These are phyloP conservation scores for Lemur catta DNA, from an alignment of 2,797 vertebrate species.

Conservation along the genomic window DNA sequence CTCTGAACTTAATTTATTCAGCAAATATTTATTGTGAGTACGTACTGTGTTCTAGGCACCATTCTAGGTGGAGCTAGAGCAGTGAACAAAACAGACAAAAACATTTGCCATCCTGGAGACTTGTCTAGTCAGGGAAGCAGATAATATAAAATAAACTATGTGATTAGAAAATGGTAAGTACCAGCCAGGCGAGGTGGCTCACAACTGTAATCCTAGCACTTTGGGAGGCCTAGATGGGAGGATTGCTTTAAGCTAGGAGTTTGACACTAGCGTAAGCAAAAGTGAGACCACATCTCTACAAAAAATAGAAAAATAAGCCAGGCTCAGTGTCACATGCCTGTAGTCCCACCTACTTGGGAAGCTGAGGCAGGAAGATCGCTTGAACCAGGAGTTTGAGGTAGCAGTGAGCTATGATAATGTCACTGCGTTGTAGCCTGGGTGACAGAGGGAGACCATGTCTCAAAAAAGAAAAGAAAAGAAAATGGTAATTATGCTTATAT, in stretches of 20 bases:
- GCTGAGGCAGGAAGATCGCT: neutral
- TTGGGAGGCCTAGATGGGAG: too few relatives aligned
- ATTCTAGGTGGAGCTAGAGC: neutral
- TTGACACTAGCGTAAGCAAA: too few relatives aligned
- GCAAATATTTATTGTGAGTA: neutral
- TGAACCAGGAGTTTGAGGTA: neutral
- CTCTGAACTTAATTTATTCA: neutral
- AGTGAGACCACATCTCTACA: too few relatives aligned
- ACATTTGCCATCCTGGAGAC: neutral
- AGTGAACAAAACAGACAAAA: slow-evolving; percentile 28
- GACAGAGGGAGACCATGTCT: neutral
- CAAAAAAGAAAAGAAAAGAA: neutral
- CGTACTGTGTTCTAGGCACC: neutral
- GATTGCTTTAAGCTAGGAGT: too few relatives aligned
- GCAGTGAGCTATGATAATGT: neutral
- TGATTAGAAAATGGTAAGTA: neutral
- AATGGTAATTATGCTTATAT: neutral
- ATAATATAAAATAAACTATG: neutral
- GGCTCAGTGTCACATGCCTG: neutral
- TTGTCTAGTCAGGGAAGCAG: neutral
- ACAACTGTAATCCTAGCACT: too few relatives aligned
- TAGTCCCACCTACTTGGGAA: neutral
- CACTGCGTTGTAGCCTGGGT: neutral
- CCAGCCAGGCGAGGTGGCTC: neutral
- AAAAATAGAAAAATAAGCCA: too few relatives aligned